Conservation (phyloP, 2,888 invertebrate species). For the Parochlus steinenii region DNA sequence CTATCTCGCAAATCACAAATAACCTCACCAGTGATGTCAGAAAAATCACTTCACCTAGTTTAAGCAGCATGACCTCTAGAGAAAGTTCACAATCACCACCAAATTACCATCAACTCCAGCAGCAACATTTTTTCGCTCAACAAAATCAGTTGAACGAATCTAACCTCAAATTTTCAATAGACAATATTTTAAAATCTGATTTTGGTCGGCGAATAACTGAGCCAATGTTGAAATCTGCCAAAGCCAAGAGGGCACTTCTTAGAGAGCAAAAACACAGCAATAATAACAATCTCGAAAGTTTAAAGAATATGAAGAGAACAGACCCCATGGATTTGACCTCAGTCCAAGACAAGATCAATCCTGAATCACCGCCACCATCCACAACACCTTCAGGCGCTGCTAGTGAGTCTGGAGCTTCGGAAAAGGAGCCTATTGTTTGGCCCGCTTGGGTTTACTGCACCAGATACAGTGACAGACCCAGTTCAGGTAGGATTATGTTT, state of each 20-base stretch:
- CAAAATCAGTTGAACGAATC: conserved; percentile 34
- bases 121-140: conserved; percentile 19
- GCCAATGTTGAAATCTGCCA: conserved; percentile 37
- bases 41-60: conserved; percentile 15
- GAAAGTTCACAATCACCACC: conserved; percentile 17
- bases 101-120: conserved; percentile 10
- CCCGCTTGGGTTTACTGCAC: conserved; percentile 60
- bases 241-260: conserved; percentile 1
- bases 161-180: conserved; percentile 65
- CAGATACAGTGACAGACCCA: conserved; percentile 77
- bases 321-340: too few relatives aligned
- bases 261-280: conserved; percentile 7
- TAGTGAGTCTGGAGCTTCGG: too few relatives aligned
- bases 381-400: too few relatives aligned
- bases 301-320: too few relatives aligned
- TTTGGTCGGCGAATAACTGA: conserved; percentile 59
- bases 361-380: too few relatives aligned
- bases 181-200: conserved; percentile 72
- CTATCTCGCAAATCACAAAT: conserved; percentile 43
- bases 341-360: too few relatives aligned
- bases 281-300: too few relatives aligned
- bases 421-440: too few relatives aligned
- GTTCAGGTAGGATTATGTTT: conserved; percentile 52
- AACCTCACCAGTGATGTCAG: conserved; percentile 9
- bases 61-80: conserved; percentile 16